These are phyloP conservation scores for Saxidomus purpurata DNA, from an alignment of 1,140 invertebrate species.

Conservation along the genomic window DNA sequence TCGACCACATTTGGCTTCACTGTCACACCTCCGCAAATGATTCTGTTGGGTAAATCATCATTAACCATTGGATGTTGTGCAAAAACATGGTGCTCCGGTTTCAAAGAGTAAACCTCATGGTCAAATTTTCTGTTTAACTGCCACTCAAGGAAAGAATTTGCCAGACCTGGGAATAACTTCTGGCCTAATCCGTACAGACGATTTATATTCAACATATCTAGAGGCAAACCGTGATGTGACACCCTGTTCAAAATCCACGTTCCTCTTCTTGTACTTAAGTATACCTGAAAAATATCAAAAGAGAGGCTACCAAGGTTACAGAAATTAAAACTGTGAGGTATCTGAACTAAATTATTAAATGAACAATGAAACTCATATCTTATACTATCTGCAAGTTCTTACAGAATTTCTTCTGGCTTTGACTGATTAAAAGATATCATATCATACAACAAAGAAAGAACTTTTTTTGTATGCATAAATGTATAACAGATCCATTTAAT, in stretches of 20 bases:
- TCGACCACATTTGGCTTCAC: slow-evolving; percentile 83
- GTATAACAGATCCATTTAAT: too few species aligned
- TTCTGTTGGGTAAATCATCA: slow-evolving; percentile 88
- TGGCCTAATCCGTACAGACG: slow-evolving; percentile 26
- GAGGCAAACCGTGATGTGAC: slow-evolving; percentile 75
- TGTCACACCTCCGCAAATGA: slow-evolving; percentile 86
- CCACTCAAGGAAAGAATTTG: background rate
- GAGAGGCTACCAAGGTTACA: too few species aligned
- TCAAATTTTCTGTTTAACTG: slow-evolving; percentile 84
- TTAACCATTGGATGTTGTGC: slow-evolving; percentile 88
- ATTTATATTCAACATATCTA: slow-evolving; percentile 71
- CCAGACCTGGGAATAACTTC: slow-evolving; percentile 54
- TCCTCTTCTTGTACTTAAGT: slow-evolving; percentile 87
- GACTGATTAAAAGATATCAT: too few species aligned
- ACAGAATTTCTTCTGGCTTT: too few species aligned
- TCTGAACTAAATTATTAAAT: too few species aligned
- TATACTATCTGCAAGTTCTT: too few species aligned
- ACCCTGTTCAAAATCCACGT: slow-evolving; percentile 87
- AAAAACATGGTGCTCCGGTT: slow-evolving; percentile 86
- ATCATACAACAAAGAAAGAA: too few species aligned
- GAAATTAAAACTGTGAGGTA: too few species aligned
- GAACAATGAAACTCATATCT: too few species aligned
- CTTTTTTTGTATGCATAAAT: too few species aligned
- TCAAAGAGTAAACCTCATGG: slow-evolving; percentile 85
- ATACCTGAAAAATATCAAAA: slow-evolving; percentile 84